Conservation (phyloP, 2,797 vertebrate genomes). For the Mionectes olivaceus region DNA sequence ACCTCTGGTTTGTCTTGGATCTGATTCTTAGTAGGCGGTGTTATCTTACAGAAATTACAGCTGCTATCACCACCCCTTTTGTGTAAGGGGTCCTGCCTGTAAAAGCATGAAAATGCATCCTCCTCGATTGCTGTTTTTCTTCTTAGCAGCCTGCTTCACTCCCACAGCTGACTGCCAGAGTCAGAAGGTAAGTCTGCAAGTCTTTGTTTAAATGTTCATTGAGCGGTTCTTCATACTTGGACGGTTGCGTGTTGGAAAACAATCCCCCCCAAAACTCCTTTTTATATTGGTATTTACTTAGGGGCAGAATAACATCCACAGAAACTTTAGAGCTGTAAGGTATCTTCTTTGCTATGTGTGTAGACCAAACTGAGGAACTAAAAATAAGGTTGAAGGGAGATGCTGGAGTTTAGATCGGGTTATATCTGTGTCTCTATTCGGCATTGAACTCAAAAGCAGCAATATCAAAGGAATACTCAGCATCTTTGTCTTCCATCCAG, state of each 20-base stretch:
- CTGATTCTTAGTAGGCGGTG: slow-evolving; percentile 60
- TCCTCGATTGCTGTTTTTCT: slow-evolving; percentile 56
- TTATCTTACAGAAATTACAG: slow-evolving; percentile 56
- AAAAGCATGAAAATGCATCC: slow-evolving; percentile 60
- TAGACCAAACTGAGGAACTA: background rate
- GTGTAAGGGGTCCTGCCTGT: slow-evolving; percentile 50
- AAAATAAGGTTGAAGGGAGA: background rate
- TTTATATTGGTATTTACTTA: background rate
- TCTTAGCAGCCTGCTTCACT: slow-evolving; percentile 40
- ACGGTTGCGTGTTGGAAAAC: background rate
- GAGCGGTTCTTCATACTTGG: background rate
- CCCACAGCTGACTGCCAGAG: slow-evolving; percentile 39
- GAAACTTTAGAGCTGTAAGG: background rate
- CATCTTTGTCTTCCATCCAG: background rate
- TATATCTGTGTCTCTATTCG: background rate
- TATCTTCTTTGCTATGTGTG: background rate
- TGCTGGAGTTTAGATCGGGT: background rate
- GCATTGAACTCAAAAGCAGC: background rate
- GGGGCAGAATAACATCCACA: background rate
- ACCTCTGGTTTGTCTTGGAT: slow-evolving; percentile 70
- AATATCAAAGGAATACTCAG: background rate
- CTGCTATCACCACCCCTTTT: background rate
- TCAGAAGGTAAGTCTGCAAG: slow-evolving; percentile 44
- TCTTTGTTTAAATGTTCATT: background rate
- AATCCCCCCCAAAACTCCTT: background rate